phyloP scores from a whole-genome alignment of 2,797 vertebrate species.

The Crypturellus tataupa region DNA sequence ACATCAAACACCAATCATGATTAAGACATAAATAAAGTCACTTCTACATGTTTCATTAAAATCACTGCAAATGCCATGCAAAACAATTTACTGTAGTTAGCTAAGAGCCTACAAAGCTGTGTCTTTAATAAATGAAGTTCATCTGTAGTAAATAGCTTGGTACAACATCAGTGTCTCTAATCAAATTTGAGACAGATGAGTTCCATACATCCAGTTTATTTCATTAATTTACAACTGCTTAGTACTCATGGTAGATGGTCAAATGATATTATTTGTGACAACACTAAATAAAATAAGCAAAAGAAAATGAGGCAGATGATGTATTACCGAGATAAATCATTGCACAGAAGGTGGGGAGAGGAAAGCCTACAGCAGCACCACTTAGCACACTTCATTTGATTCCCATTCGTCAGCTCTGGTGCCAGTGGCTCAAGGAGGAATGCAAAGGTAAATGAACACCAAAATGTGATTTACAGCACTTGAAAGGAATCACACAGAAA shows the following conservation, averaged over 20 bases:
- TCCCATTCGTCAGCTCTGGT: constrained; percentile 87
- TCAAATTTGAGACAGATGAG: constrained; percentile 84
- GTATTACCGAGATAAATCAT: constrained; percentile 88
- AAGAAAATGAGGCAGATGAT: constrained; percentile 84
- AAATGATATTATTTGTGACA: constrained; percentile 88
- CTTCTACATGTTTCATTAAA: constrained; percentile 75
- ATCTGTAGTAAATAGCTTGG: constrained; percentile 78
- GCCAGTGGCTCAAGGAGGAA: constrained; percentile 83
- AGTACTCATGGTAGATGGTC: constrained; percentile 79
- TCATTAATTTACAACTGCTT: constrained; percentile 87
- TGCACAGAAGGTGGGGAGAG: constrained; percentile 81
- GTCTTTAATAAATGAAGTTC: constrained; percentile 81
- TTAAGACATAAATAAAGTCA: constrained; percentile 51
- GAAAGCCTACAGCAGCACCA: constrained; percentile 84
- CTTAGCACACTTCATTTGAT: constrained; percentile 92
- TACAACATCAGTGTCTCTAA: constrained; percentile 78
- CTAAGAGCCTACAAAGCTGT: constrained; percentile 37
- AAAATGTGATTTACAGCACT: constrained; percentile 82
- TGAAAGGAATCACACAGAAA: constrained; percentile 76
- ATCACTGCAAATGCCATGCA: constrained; percentile 49
- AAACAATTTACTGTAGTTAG: constrained; percentile 56
- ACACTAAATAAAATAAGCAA: constrained; percentile 87
- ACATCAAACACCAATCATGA: constrained; percentile 17
- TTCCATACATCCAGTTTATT: constrained; percentile 80
- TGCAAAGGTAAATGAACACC: constrained; percentile 84